Conservation (phyloP, 2,888 invertebrate genomes). For the Trissolcus japonicus region DNA sequence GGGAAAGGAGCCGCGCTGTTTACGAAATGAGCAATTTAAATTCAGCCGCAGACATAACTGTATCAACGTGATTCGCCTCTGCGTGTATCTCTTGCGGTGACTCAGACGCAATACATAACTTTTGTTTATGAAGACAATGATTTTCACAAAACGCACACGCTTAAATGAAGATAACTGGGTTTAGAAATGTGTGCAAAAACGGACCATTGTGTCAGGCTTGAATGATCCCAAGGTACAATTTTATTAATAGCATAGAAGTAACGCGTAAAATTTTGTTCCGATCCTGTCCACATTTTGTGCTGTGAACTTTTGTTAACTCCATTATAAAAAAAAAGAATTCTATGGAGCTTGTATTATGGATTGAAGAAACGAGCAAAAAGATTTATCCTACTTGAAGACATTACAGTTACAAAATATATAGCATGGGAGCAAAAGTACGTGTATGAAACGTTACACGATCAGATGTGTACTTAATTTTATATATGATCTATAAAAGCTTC, state of each 20-base stretch:
- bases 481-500: background rate
- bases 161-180: conserved; percentile 40
- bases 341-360: no score
- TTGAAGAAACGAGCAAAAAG: background rate
- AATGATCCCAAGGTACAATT: conserved; percentile 8
- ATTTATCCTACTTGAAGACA: no score
- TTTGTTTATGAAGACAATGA: conserved; percentile 30
- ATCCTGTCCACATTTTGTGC: no score
- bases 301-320: no score
- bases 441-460: no score
- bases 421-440: no score
- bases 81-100: conserved; percentile 15
- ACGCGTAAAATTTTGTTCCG: no score
- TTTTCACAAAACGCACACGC: conserved; percentile 29
- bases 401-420: no score
- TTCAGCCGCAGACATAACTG: conserved; percentile 12
- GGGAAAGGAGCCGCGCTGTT: no score
- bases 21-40: no score
- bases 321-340: no score
- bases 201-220: conserved; percentile 15
- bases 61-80: background rate
- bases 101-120: conserved; percentile 27
- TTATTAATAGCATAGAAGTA: background rate
- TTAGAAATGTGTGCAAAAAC: conserved; percentile 26
- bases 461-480: background rate